phyloP scores from a whole-genome alignment of 2,113 vertebrate species.

The Tricholaema leucomelas region DNA sequence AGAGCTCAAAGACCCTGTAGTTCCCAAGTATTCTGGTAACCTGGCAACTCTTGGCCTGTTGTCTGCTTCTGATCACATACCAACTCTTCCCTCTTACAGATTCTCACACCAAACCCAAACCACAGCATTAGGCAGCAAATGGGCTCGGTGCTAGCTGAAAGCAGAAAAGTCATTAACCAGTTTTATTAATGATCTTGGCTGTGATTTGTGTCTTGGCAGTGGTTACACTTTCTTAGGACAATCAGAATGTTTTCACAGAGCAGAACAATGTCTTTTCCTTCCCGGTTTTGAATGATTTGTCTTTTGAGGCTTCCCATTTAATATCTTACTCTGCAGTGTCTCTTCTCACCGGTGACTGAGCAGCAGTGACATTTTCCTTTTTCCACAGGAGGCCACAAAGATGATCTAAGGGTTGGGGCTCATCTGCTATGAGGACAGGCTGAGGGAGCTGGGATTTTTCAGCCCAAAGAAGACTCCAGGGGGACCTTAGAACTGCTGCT shows the following conservation, averaged over 20 bases:
- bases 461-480: no score
- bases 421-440: no score
- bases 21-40: no score
- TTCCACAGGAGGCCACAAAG: no score
- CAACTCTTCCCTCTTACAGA: no score
- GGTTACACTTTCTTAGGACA: neutral
- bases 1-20: no score
- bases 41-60: no score
- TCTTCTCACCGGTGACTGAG: neutral
- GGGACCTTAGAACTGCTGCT: no score
- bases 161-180: neutral
- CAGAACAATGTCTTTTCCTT: slow-evolving; percentile 12
- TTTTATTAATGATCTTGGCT: slow-evolving; percentile 22
- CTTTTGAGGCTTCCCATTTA: neutral
- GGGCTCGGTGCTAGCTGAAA: neutral
- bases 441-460: no score
- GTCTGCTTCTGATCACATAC: no score
- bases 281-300: neutral
- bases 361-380: neutral
- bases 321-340: neutral
- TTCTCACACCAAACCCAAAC: neutral
- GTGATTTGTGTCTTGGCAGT: neutral
- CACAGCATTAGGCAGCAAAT: neutral
- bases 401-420: no score
- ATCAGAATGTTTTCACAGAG: neutral